phyloP scores from a whole-genome alignment of 2,888 invertebrate species.

The Scaptodrosophila latifasciaeformis region DNA sequence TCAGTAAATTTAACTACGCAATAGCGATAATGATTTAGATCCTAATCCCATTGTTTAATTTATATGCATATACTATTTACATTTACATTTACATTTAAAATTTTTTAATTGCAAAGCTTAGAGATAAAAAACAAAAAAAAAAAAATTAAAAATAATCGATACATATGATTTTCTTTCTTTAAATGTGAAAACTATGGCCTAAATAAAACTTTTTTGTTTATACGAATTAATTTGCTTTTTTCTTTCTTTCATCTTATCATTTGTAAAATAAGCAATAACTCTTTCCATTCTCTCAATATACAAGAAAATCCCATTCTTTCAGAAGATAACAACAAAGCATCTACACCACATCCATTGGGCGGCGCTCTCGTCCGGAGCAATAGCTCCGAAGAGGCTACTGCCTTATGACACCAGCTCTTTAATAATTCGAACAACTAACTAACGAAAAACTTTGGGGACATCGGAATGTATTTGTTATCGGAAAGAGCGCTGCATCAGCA shows the following conservation, averaged over 20 bases:
- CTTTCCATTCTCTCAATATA: too few relatives aligned
- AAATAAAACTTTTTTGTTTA: slow-evolving; percentile 58
- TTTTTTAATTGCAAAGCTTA: slow-evolving; percentile 13
- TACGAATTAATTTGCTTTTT: slow-evolving; percentile 18
- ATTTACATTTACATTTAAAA: not conserved
- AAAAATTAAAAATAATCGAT: not conserved
- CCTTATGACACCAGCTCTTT: slow-evolving; percentile 75
- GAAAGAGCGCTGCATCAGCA: slow-evolving; percentile 58
- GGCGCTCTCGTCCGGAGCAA: slow-evolving; percentile 54
- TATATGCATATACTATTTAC: too few relatives aligned
- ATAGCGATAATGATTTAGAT: slow-evolving; percentile 44
- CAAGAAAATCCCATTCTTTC: too few relatives aligned
- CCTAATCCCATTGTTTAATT: slow-evolving; percentile 48
- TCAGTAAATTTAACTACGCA: slow-evolving; percentile 43
- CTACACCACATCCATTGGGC: slow-evolving; percentile 35
- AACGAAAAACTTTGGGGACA: slow-evolving; percentile 68
- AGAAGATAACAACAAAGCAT: not conserved
- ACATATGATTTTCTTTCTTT: slow-evolving; percentile 60
- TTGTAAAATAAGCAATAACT: not conserved
- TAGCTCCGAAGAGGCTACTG: slow-evolving; percentile 68
- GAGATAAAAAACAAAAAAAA: not conserved
- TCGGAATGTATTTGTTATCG: slow-evolving; percentile 63
- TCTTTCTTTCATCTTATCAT: slow-evolving; percentile 3
- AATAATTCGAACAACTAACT: slow-evolving; percentile 72
- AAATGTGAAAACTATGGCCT: slow-evolving; percentile 57